Base-by-base conservation (phyloP, 2,113 vertebrate species). In the Saccopteryx leptura region DNA sequence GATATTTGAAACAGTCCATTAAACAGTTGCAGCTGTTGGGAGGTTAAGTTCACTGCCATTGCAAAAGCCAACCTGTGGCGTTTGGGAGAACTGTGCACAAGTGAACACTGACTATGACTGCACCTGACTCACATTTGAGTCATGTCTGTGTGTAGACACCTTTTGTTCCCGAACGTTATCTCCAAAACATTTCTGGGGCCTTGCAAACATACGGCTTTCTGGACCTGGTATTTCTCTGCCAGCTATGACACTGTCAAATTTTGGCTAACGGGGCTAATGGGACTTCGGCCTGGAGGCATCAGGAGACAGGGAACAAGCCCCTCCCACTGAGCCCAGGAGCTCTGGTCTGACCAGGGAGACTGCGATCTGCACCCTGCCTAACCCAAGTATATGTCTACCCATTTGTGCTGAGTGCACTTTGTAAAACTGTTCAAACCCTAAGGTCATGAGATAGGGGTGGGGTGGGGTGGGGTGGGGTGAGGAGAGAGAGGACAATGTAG, bases 91-190 rank as follows among this genome's bases (percentile, higher is more conserved):
- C 23, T 52, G 18, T 4, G 71, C 66, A 31, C 52, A 4, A 23
- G 46, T 11, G 48, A 85, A 69, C 54, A 50, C 26, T 18, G 33
- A 33, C 28, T 5, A 26, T 7, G 71, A 2, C 0, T 2, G 19
- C 9, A 5, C 10, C 18, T 50, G 89, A n/a, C 86, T 90, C 60
- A 4, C 1, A 4, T 0, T 1, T 9, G 26, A 19, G 58, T 90
- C 65, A 18, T 1, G 0, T 10, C 31, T n/a, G 13, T 0, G 7
- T 0, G 71, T 1, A 8, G 54, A 58, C 0, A 6, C 39, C 33
- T 33, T 78, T 21, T 1, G 1, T 6, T 63, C 13, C 10, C 0
- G 17, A 65, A 33, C 0, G 21, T 66, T 33, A 0, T 33, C 31
- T n/a, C 56, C 23, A 26, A 61, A 52, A 60, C 72, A 28, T 12